Evolutionary conservation across 2,113 vertebrate species (phyloP), one percentile per base, ranked within the genome.

Genomic region (Campylomormyrus tamandua): DNA sequence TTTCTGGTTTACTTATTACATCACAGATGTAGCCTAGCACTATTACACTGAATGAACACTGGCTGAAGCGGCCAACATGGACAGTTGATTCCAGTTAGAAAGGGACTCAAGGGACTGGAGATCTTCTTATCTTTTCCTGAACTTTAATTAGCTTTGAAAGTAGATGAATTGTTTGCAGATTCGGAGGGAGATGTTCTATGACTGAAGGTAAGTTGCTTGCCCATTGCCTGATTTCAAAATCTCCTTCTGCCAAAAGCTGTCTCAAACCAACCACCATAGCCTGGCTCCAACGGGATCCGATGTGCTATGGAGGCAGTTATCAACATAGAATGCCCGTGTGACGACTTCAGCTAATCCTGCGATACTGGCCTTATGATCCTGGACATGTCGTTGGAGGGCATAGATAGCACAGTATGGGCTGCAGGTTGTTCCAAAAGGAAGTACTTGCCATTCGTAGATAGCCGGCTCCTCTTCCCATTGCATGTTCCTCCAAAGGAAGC

Each of bases 391-490:
- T 39, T 93, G 89, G 4, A 93, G 88, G 5, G 90, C 89, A 15
- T 83, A 90, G 19, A 85, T 88, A 1, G 87, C 90, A 74, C 91
- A 92, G 9, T 83, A 92, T 0, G 90, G 90, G 52, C 90, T 92
- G n/a, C 87, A 90, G 0, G 77, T 89, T 0, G 87, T 90, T 0
- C 89, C 84, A 19, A 92, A 92, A 5, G 91, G 88, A 5, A 90
- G 19, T 0, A 87, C 80, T 39, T 93, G 83, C 90, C 91, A 93
- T 27, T 93, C 49, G 5, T 89, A 91, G 6, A 92, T n/a, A 1
- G 3, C 49, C 0, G 91, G 88, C 2, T 52, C 46, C 1, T 90
- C 58, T 0, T 52, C 10, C 17, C 53, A 52, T 24, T 90, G 7
- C 88, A 90, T 77, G 3, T 91, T 39, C 13, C 70, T 4, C 90